phyloP scores from a whole-genome alignment of 2,888 invertebrate genomes.

The Drymonia ruficornis region DNA sequence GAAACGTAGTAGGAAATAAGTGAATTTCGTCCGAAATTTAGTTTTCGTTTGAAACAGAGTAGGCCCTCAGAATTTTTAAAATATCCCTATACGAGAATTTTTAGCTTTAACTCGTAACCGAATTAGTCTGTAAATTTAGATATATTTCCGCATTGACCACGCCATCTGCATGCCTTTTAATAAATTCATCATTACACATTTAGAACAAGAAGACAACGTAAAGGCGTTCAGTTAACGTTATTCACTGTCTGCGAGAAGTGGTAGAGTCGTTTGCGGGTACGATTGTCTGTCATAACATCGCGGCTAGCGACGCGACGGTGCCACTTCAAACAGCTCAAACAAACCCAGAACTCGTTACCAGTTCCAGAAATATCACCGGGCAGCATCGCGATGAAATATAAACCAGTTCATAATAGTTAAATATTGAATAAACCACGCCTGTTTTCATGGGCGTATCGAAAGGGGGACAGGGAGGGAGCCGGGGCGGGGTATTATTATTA shows the following conservation, averaged over 20 bases:
- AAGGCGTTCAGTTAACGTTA: constrained; percentile 2
- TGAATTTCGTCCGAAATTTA: too few relatives aligned
- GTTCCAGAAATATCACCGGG: constrained; percentile 45
- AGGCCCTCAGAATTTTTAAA: too few relatives aligned
- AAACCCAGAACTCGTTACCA: constrained; percentile 34
- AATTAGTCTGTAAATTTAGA: neutral
- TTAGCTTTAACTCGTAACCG: too few relatives aligned
- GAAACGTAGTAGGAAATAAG: too few relatives aligned
- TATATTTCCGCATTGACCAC: neutral
- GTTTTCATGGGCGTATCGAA: too few relatives aligned
- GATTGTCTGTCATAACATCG: constrained; percentile 63
- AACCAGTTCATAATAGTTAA: constrained; percentile 10
- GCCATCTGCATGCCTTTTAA: constrained; percentile 9
- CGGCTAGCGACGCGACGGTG: constrained; percentile 43
- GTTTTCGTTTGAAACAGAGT: too few relatives aligned
- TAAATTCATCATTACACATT: constrained; percentile 4
- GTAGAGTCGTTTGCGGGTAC: constrained; percentile 37
- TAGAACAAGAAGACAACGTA: neutral
- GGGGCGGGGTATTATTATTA: too few relatives aligned
- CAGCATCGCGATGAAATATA: constrained; percentile 17
- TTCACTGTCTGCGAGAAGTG: constrained; percentile 25
- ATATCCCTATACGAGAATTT: too few relatives aligned
- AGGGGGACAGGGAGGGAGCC: too few relatives aligned
- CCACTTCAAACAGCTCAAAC: constrained; percentile 62
- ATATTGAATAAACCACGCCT: constrained; percentile 8